Evolutionary conservation across 2,797 vertebrate species (phyloP).

Genomic region (Brotogeris chrysoptera): DNA sequence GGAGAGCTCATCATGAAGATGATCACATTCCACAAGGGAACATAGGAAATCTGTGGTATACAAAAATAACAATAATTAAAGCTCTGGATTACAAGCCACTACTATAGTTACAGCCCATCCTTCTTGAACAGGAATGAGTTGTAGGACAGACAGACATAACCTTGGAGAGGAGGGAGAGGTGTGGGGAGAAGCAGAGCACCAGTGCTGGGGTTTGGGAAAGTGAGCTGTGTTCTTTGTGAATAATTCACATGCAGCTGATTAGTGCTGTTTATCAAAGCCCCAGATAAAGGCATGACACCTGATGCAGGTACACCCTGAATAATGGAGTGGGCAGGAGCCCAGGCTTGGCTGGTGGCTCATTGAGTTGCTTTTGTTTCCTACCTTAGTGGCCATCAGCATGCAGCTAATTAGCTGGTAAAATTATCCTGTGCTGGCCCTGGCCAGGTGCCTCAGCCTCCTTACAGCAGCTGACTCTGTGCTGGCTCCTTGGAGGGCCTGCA

Average conservation of each 20-base stretch:
- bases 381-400: not conserved
- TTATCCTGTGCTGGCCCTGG: not conserved
- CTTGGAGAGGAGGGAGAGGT: not conserved
- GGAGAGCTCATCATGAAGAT: not conserved
- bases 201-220: not conserved
- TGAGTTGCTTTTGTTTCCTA: not conserved
- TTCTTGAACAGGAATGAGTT: not conserved
- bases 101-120: not conserved
- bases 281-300: slow-evolving; percentile 25
- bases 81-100: too few species aligned
- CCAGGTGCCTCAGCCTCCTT: not conserved
- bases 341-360: not conserved
- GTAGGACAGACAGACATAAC: not conserved
- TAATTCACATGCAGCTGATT: slow-evolving; percentile 32
- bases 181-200: not conserved
- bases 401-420: slow-evolving; percentile 39
- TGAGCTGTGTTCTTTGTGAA: not conserved
- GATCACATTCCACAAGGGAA: not conserved
- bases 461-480: not conserved
- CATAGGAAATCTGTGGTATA: not conserved
- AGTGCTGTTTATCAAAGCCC: not conserved
- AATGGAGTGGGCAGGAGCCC: slow-evolving; percentile 51
- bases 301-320: slow-evolving; percentile 66
- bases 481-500: not conserved
- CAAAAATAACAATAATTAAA: not conserved